Evolutionary conservation across 1,140 invertebrate genomes (phyloP).

Genomic region (Drosophila watanabei): DNA sequence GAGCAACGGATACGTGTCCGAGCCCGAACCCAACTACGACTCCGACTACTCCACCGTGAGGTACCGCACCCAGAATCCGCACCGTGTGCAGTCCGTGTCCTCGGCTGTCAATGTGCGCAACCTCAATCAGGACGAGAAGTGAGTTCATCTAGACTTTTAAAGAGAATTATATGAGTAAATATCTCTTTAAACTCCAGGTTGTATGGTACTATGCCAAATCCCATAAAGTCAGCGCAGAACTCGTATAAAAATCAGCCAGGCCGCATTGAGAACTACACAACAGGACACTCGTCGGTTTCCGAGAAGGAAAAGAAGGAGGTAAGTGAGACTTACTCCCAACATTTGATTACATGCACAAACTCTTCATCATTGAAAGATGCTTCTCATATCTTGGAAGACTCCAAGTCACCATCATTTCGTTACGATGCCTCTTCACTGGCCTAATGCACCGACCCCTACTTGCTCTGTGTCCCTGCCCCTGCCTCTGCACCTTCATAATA

Average conservation of each 20-base stretch:
- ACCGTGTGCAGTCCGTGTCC: slow-evolving; percentile 86
- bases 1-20: slow-evolving; percentile 91
- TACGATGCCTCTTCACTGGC: slow-evolving; percentile 2
- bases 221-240: slow-evolving; percentile 90
- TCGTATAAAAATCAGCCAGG: slow-evolving; percentile 95
- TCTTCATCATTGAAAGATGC: slow-evolving; percentile 15
- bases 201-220: slow-evolving; percentile 86
- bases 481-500: slow-evolving; percentile 18
- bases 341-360: neutral
- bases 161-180: too few relatives aligned
- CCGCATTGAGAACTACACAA: slow-evolving; percentile 96
- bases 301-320: slow-evolving; percentile 96
- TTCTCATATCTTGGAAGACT: slow-evolving; percentile 12
- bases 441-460: slow-evolving; percentile 9
- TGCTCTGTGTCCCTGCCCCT: too few relatives aligned
- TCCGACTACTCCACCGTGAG: slow-evolving; percentile 89
- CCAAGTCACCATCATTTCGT: slow-evolving; percentile 24
- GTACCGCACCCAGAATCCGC: slow-evolving; percentile 89
- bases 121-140: slow-evolving; percentile 81
- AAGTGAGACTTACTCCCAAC: slow-evolving; percentile 51
- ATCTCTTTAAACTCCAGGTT: slow-evolving; percentile 36
- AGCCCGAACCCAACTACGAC: slow-evolving; percentile 91
- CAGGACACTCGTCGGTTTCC: slow-evolving; percentile 95
- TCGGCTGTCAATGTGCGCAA: slow-evolving; percentile 81
- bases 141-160: slow-evolving; percentile 35